phyloP scores from a whole-genome alignment of 2,113 vertebrate species.

The Apteryx owenii region DNA sequence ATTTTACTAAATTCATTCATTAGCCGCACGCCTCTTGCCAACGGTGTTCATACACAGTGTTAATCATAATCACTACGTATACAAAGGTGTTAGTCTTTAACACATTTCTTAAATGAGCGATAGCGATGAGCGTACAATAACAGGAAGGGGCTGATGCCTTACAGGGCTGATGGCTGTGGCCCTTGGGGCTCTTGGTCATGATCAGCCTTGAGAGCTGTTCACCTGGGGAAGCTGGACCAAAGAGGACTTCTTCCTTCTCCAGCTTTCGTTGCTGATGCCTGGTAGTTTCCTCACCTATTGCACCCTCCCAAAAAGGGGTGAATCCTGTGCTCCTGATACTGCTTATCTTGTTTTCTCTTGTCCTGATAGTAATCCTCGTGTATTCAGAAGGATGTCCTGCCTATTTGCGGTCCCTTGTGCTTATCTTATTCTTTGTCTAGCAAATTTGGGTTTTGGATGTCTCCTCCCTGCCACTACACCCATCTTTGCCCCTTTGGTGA shows the following conservation, averaged over 20 bases:
- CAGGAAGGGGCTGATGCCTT: not conserved
- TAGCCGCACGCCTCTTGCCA: not conserved
- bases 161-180: not conserved
- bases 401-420: not conserved
- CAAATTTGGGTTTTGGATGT: not conserved
- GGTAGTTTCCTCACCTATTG: not conserved
- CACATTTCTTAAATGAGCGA: not conserved
- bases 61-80: not conserved
- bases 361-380: not conserved
- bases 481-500: accelerated
- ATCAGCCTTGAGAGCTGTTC: not conserved
- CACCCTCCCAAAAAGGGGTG: not conserved
- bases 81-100: not conserved
- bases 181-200: not conserved
- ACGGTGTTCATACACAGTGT: not conserved
- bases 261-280: not conserved
- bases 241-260: not conserved
- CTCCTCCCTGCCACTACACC: not conserved
- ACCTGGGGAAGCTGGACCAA: not conserved
- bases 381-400: not conserved
- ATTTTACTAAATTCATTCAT: not conserved
- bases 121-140: not conserved
- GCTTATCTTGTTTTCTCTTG: not conserved
- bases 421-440: not conserved
- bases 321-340: not conserved